Evolutionary conservation across 2,888 invertebrate genomes (phyloP).

Genomic region (Archaeoteleia sp.): DNA sequence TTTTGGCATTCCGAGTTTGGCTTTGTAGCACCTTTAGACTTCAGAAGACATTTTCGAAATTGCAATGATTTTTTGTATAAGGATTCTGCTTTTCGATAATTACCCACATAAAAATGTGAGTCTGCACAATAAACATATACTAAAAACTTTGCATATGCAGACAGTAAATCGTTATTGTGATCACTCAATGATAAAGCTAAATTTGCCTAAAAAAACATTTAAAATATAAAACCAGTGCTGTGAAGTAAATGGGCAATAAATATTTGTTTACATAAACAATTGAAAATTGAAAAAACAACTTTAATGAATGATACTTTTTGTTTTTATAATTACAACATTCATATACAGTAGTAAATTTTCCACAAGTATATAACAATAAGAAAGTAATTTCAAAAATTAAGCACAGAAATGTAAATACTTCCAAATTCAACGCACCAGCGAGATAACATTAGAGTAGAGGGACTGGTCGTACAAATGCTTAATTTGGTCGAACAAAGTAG

Average conservation of each 20-base stretch:
- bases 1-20: slow-evolving; percentile 75
- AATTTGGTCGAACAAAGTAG: slow-evolving; percentile 80
- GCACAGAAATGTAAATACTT: slow-evolving; percentile 16
- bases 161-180: slow-evolving; percentile 79
- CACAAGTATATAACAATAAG: too few relatives aligned
- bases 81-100: slow-evolving; percentile 82
- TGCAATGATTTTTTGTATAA: slow-evolving; percentile 81
- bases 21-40: slow-evolving; percentile 76
- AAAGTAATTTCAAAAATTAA: background rate
- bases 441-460: slow-evolving; percentile 83
- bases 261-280: slow-evolving; percentile 7
- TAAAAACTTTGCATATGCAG: slow-evolving; percentile 81
- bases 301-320: too few relatives aligned
- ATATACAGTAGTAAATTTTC: too few relatives aligned
- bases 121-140: slow-evolving; percentile 83
- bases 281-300: too few relatives aligned
- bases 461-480: slow-evolving; percentile 83
- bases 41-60: slow-evolving; percentile 79
- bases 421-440: slow-evolving; percentile 77
- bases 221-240: slow-evolving; percentile 8
- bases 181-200: slow-evolving; percentile 81
- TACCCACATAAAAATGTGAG: slow-evolving; percentile 80
- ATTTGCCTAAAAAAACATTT: slow-evolving; percentile 77
- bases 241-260: too few relatives aligned
- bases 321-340: too few relatives aligned